Evolutionary conservation across 2,113 vertebrate species (phyloP), one percentile per base, ranked within the genome.

Genomic region (Cranoglanis bouderius): DNA sequence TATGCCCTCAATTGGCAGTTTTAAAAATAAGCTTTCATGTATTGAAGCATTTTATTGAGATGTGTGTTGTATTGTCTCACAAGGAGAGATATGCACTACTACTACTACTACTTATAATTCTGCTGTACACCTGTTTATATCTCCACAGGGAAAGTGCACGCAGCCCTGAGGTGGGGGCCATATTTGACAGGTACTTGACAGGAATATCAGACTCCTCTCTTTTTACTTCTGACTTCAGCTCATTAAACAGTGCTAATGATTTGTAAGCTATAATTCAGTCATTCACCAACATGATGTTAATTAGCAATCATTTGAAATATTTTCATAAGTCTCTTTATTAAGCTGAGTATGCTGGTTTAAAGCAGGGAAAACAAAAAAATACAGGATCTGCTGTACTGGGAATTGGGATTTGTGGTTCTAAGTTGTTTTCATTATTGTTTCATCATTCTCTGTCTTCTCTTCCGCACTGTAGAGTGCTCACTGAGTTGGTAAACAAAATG

Each of bases 161-260:
- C 95, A 99, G 98, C 26, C 97, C 98, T 0, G 98, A 98, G 24
- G 98, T 99, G 3, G 98, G 98, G 40, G 98, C 98, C 94, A 99
- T 99, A 96, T 99, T 99, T 84, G 98, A 99, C 96, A 97, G 98
- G 98, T 99, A 95, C 91, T 7, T 78, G 43, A 51, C 18, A n/a
- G 24, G 74, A 46, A 24, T 53, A 53, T 21, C 7, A 53, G 49
- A 9, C 49, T n/a, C 29, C 6, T 53, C 38, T 29, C 12, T n/a
- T 78, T 49, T 78, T 6, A 77, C 29, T 51, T 53, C 26, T 78
- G 26, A 78, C 26, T 51, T n/a, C 43, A 53, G 46, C 7, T 51
- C 14, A 26, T 29, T 77, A 29, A 46, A 29, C 24, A 46, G 3
- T 29, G 13, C 21, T 77, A 77, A 26, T 75, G 24, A 46, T 26